phyloP scores from a whole-genome alignment of 2,888 invertebrate genomes.

The Drosophila affinis region DNA sequence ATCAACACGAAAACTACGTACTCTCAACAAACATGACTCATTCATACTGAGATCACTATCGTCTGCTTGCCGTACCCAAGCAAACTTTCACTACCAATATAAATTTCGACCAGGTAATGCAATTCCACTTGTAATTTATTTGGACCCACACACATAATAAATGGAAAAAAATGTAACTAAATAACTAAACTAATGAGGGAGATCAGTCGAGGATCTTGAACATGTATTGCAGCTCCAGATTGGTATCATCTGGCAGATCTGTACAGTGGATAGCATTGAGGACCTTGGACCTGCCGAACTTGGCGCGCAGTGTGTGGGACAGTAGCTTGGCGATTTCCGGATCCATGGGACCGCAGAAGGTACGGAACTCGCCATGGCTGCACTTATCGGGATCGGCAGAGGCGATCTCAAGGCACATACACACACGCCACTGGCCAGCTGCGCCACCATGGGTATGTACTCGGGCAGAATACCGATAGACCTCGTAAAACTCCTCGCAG shows the following conservation, averaged over 20 bases:
- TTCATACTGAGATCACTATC: no score
- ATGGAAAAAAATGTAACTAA: conserved; percentile 17
- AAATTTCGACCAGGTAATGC: neutral
- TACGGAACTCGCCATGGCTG: conserved; percentile 90
- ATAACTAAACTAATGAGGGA: conserved; percentile 6
- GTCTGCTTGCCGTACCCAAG: no score
- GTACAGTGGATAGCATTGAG: conserved; percentile 97
- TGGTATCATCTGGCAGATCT: conserved; percentile 94
- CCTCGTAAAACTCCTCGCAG: conserved; percentile 95
- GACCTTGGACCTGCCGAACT: conserved; percentile 91
- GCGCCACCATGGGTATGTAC: conserved; percentile 92
- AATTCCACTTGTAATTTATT: conserved; percentile 63
- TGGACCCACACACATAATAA: conserved; percentile 7
- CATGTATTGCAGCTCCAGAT: conserved; percentile 92
- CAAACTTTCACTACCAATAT: no score
- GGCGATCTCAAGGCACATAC: conserved; percentile 93
- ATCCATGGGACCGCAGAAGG: conserved; percentile 94
- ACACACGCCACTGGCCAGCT: conserved; percentile 93
- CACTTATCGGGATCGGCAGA: conserved; percentile 85
- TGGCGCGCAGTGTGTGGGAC: conserved; percentile 92
- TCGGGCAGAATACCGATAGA: conserved; percentile 95
- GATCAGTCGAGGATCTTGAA: conserved; percentile 87
- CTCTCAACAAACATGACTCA: no score
- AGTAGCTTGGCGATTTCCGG: conserved; percentile 95
- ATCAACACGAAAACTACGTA: no score